Conservation (phyloP, 2,888 invertebrate genomes). For the Drosophila mettleri region DNA sequence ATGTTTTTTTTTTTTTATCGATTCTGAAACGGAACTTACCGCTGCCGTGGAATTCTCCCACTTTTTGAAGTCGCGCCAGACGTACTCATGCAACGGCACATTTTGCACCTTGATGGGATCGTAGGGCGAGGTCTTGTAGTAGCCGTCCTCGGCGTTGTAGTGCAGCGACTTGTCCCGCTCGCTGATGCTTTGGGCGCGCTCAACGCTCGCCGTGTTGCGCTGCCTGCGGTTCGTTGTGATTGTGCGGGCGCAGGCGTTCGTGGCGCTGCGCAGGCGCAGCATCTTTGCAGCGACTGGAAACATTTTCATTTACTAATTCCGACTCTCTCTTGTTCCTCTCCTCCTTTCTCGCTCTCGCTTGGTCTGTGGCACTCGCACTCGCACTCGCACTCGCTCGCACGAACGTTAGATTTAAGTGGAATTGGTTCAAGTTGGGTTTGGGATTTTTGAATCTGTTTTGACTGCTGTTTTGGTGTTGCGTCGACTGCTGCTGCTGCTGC, state of each 20-base stretch:
- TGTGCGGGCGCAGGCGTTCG: constrained; percentile 35
- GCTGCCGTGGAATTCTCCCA: constrained; percentile 88
- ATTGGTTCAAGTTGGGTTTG: constrained; percentile 16
- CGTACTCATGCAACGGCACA: constrained; percentile 87
- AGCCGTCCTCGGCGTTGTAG: constrained; percentile 81
- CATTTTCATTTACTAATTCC: constrained; percentile 35
- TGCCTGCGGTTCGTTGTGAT: constrained; percentile 70
- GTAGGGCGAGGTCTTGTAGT: constrained; percentile 85
- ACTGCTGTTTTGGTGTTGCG: constrained; percentile 8
- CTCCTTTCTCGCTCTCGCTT: background rate
- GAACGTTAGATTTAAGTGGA: background rate
- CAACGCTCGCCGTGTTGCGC: constrained; percentile 74
- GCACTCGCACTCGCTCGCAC: background rate
- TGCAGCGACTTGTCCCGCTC: constrained; percentile 79
- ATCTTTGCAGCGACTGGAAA: constrained; percentile 65
- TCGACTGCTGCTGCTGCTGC: constrained; percentile 19
- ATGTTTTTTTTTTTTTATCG: background rate
- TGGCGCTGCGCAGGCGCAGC: constrained; percentile 63
- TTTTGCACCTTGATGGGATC: constrained; percentile 86
- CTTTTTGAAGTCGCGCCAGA: constrained; percentile 88
- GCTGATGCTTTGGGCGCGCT: constrained; percentile 67
- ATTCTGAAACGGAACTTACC: constrained; percentile 85
- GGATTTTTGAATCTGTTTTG: constrained; percentile 3
- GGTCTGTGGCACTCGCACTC: background rate
- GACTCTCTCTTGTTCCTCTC: background rate